Evolutionary conservation across 2,113 vertebrate genomes (phyloP), one percentile per base, ranked within the genome.

Genomic region (Phalacrocorax pelagicus): DNA sequence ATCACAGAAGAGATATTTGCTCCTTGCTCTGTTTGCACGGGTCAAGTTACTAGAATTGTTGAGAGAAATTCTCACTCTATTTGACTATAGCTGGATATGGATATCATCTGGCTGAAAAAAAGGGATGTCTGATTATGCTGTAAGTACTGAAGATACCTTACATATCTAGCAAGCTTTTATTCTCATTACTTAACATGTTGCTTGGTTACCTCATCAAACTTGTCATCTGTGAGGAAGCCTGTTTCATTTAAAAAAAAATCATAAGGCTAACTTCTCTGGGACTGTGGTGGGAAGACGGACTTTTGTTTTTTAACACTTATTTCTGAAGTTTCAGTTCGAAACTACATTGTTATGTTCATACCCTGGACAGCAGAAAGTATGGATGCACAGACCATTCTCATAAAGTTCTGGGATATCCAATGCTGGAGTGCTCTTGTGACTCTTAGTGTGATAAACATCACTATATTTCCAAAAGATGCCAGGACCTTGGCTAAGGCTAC

Each of bases 161-260:
- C 42, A 14, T 78, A 82, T 88, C 89, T 74, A 83, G 74, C 49
- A 94, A 92, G 89, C 22, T 92, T 94, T 96, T 90, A 79, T 92
- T 96, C 89, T 85, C 55, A 47, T 94, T 96, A 86, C 63, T 96
- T 93, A 95, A 91, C 32, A 57, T 75, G 95, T 95, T 96, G 97
- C 96, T 95, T 96, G 62, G 91, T 88, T 95, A 96, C 89, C 47
- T 95, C 92, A 94, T 88, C 81, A 83, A 94, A 94, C 38, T 82
- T 94, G 46, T 95, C 47, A 90, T 92, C 71, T 82, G 17, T 47
- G 40, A 94, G 72, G 77, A 96, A 95, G 87, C 5, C 44, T 57
- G 71, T 73, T 94, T 90, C 52, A 88, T 92, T 46, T 47, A 75
- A 65, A 85, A 80, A 42, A 62, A 19, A 69, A 69, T 14, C 9